phyloP scores from a whole-genome alignment of 2,113 vertebrate species.

The Rafetus swinhoei region DNA sequence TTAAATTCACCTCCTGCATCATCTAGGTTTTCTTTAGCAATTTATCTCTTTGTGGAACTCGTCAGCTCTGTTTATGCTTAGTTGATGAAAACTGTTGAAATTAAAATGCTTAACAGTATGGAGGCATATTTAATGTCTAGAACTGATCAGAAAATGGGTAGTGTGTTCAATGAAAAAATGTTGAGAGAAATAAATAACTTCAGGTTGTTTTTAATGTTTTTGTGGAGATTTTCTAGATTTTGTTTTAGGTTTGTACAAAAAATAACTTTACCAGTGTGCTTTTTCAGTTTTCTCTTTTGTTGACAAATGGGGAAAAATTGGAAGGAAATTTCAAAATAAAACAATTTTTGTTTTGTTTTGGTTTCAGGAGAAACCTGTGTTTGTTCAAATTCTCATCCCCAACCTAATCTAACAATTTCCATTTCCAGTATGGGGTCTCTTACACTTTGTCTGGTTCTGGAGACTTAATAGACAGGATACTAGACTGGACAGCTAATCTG shows the following conservation, averaged over 20 bases:
- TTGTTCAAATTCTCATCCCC: not conserved
- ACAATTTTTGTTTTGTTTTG: not conserved
- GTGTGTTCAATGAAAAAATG: not conserved
- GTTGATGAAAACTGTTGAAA: not conserved
- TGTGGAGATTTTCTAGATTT: not conserved
- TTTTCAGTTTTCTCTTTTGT: not conserved
- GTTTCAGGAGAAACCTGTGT: not conserved
- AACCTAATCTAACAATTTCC: not conserved
- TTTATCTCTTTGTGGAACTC: not conserved
- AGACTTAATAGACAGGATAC: not conserved
- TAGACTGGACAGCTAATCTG: not conserved
- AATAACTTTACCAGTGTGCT: not conserved
- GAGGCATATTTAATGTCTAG: not conserved
- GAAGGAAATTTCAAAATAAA: not conserved
- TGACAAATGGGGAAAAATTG: not conserved
- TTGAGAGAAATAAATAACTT: not conserved
- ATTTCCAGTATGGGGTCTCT: not conserved
- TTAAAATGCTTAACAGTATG: not conserved
- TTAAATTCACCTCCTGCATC: not conserved
- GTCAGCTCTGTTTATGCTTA: not conserved
- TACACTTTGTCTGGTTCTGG: not conserved
- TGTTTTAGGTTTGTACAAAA: not conserved
- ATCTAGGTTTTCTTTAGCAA: not conserved
- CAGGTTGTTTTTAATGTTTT: not conserved
- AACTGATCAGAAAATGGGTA: not conserved